Evolutionary conservation across 2,797 vertebrate species (phyloP).

Genomic region (Vespertilio murinus): DNA sequence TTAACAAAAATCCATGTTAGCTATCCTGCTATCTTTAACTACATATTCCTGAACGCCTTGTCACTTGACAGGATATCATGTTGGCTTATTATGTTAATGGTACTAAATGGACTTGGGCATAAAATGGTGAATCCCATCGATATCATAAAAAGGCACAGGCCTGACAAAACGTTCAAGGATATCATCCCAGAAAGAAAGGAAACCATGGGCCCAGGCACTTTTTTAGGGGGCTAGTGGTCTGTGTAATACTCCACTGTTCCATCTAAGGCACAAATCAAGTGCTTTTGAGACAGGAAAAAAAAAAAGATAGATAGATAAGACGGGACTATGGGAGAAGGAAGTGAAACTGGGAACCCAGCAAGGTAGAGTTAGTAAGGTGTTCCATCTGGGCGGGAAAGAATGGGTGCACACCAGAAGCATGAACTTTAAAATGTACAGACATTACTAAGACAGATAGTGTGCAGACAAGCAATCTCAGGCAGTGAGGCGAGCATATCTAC

Average conservation of each 20-base stretch:
- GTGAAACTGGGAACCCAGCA: too few species aligned
- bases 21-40: not conserved
- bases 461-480: too few species aligned
- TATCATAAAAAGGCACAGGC: not conserved
- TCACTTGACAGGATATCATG: not conserved
- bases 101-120: not conserved
- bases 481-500: too few species aligned
- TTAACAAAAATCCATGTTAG: not conserved
- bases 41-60: not conserved
- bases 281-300: too few species aligned
- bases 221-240: not conserved
- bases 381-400: too few species aligned
- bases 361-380: too few species aligned
- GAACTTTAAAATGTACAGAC: too few species aligned
- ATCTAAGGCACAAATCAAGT: not conserved
- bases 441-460: too few species aligned
- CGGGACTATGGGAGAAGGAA: too few species aligned
- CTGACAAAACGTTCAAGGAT: not conserved
- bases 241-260: accelerated
- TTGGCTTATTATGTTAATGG: not conserved
- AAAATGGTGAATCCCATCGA: not conserved
- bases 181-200: not conserved
- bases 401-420: too few species aligned
- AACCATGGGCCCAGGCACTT: not conserved
- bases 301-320: too few species aligned